Evolutionary conservation across 35 echinoderm and acorn worm species (phyloP), one percentile per base, ranked within the genome.

Genomic region (Strongylocentrotus purpuratus): DNA sequence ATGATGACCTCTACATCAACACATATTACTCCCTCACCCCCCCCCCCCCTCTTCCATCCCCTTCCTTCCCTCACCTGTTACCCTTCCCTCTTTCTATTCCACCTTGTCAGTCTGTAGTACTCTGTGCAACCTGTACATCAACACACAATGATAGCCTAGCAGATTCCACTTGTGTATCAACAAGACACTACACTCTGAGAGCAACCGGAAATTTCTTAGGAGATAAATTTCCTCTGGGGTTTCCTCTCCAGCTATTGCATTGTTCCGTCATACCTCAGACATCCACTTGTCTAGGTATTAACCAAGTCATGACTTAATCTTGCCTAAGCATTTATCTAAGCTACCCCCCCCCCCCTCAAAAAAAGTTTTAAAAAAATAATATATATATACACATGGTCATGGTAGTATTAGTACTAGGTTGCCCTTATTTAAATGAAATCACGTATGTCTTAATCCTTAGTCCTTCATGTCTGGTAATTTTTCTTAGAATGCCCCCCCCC

Each of bases 121-220:
- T 55, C 50, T 14, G 14, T 2, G 50, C 20, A 2, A 70, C 61
- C 61, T 70, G 61, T 70, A 70, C 61, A 70, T 70, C 61, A 70
- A 20, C 61, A 70, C 61, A 70, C 61, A 70, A 70, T 18, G 25
- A 70, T 22, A 20, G 61, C 61, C 61, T 70, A 25, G 61, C 61
- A 70, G 61, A 70, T 70, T 70, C 61, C 61, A 70, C 61, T 70
- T 70, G 61, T 70, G 61, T 70, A 70, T 70, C 61, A 70, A 70
- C 61, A 70, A 70, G 61, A 70, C 18, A 70, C 61, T 70, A 70
- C 20, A 70, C 61, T 70, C 61, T 25, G 61, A 25, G 20, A 70
- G 61, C 1, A 70, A 28, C 61, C 61, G 61, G 61, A 70, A 70
- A 70, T 70, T 70, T 70, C 61, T 70, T 70, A 18, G 61, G 61